phyloP scores from a whole-genome alignment of 1,140 invertebrate species.

The Cotesia vestalis region DNA sequence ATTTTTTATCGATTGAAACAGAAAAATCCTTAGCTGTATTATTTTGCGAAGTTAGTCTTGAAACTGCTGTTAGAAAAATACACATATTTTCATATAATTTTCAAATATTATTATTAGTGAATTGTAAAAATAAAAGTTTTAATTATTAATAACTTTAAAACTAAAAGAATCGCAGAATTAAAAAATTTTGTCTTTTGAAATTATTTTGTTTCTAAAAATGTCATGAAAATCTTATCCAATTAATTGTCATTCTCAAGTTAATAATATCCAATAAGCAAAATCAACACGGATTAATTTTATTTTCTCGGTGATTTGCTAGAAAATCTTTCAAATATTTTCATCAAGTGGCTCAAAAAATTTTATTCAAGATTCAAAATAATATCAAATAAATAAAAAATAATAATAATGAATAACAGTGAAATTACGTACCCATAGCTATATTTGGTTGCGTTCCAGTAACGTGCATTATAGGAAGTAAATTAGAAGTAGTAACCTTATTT shows the following conservation, averaged over 20 bases:
- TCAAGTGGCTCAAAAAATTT: too few species aligned
- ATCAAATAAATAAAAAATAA: too few species aligned
- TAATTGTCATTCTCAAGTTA: too few species aligned
- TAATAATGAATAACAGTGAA: neutral
- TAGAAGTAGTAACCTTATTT: conserved; percentile 47
- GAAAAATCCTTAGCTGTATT: conserved; percentile 52
- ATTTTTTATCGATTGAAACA: conserved; percentile 65
- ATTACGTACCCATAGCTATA: conserved; percentile 56
- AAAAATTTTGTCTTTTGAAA: too few species aligned
- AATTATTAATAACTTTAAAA: too few species aligned
- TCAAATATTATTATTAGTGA: neutral
- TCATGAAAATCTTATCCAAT: too few species aligned
- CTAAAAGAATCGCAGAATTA: too few species aligned
- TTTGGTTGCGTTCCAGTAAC: conserved; percentile 52
- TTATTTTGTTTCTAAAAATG: too few species aligned
- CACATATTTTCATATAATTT: neutral
- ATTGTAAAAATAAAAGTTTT: neutral
- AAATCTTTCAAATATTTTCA: neutral
- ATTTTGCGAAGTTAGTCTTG: conserved; percentile 53
- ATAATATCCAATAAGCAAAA: neutral
- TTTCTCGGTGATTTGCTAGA: neutral
- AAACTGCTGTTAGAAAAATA: conserved; percentile 44
- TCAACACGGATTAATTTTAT: neutral
- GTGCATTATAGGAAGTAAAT: conserved; percentile 53
- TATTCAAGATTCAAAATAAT: too few species aligned